Evolutionary conservation across 2,888 invertebrate genomes (phyloP).

Genomic region (Scotopteryx bipunctaria): DNA sequence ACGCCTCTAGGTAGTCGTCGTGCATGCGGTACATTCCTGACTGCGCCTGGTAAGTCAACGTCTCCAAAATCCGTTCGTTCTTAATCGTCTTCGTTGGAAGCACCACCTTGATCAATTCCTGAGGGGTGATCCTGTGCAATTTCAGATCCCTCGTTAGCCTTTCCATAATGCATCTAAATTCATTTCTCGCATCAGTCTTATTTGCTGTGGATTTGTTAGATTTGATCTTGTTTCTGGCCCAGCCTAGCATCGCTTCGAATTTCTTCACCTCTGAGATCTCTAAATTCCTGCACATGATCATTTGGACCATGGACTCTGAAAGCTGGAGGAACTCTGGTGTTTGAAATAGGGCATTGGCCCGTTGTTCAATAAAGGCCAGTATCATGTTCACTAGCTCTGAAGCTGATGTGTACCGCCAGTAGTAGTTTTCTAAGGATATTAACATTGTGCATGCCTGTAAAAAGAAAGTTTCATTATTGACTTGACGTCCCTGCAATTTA

Average conservation of each 20-base stretch:
- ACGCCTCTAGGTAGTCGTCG: constrained; percentile 93
- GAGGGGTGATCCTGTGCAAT: constrained; percentile 94
- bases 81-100: constrained; percentile 96
- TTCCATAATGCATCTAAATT: constrained; percentile 97
- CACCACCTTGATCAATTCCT: constrained; percentile 96
- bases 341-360: constrained; percentile 93
- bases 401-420: constrained; percentile 97
- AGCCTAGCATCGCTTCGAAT: constrained; percentile 96
- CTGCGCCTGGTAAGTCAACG: constrained; percentile 96
- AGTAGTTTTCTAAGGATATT: constrained; percentile 95
- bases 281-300: constrained; percentile 95
- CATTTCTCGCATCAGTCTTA: constrained; percentile 93
- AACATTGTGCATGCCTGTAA: constrained; percentile 95
- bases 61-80: constrained; percentile 95
- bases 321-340: constrained; percentile 92
- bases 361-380: constrained; percentile 93
- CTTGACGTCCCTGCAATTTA: too few species aligned
- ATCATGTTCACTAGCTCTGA: constrained; percentile 97
- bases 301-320: constrained; percentile 97
- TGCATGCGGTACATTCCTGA: constrained; percentile 96
- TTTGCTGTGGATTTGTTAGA: constrained; percentile 87
- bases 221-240: constrained; percentile 94
- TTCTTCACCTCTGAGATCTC: constrained; percentile 95
- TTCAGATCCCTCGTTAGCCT: constrained; percentile 94
- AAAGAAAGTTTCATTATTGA: constrained; percentile 13